Conservation (phyloP, 2,888 invertebrate genomes). For the Loripinus fragilis region DNA sequence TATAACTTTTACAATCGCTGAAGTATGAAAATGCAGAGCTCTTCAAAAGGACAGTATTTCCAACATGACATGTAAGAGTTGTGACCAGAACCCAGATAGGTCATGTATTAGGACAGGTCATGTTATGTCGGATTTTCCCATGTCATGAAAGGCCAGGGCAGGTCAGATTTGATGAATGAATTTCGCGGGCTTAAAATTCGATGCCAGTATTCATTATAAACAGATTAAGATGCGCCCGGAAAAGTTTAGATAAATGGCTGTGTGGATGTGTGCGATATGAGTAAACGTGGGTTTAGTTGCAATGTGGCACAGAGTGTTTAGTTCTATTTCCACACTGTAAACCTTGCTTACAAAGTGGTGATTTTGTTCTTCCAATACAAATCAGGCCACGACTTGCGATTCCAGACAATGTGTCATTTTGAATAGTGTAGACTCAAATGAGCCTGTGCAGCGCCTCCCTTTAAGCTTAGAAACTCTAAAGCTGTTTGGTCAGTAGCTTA, state of each 20-base stretch:
- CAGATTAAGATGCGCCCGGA: background rate
- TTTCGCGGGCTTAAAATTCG: constrained; percentile 12
- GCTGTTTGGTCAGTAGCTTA: too few relatives aligned
- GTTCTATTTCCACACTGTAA: too few relatives aligned
- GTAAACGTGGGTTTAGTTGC: too few relatives aligned
- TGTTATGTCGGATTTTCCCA: constrained; percentile 8
- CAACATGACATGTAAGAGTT: constrained; percentile 28
- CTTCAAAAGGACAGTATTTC: constrained; percentile 34
- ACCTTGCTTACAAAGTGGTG: too few relatives aligned
- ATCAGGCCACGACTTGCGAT: too few relatives aligned
- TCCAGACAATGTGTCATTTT: too few relatives aligned
- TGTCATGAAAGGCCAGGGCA: background rate
- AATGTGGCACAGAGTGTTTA: too few relatives aligned
- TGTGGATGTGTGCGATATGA: too few relatives aligned
- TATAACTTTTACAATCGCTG: constrained; percentile 30
- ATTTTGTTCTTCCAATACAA: too few relatives aligned
- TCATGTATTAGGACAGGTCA: constrained; percentile 4
- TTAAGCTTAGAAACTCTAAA: too few relatives aligned
- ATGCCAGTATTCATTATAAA: constrained; percentile 2
- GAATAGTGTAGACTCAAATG: too few relatives aligned
- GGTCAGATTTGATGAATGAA: constrained; percentile 15
- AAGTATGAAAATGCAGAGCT: constrained; percentile 35
- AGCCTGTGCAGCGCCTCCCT: too few relatives aligned
- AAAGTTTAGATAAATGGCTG: background rate
- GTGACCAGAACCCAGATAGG: constrained; percentile 10